Percentiles rank a stretch among this genome's conserved stretches.
Conservation (phyloP, 2,113 vertebrate species). For the Rattus norvegicus region GRCr8 NC_086027.1:34002001-34002500, state of each 20-base stretch:
- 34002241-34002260: no score
- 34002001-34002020: neutral
- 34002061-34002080: neutral
- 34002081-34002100: neutral
- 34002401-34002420: neutral
- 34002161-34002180: neutral
- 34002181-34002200: no score
- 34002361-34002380: neutral
- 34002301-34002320: neutral
- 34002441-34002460: neutral
- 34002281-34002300: neutral
- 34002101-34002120: neutral
- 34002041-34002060: neutral
- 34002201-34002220: no score
- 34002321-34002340: neutral
- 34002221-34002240: no score
- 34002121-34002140: neutral
- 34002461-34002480: neutral
- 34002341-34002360: neutral
- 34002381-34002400: neutral
- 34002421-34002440: neutral
- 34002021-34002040: neutral
- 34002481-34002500: neutral
- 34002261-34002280: neutral
- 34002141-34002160: neutral